Base-by-base conservation (phyloP, 1,140 invertebrate species). In the Octopus bimaculoides region DNA sequence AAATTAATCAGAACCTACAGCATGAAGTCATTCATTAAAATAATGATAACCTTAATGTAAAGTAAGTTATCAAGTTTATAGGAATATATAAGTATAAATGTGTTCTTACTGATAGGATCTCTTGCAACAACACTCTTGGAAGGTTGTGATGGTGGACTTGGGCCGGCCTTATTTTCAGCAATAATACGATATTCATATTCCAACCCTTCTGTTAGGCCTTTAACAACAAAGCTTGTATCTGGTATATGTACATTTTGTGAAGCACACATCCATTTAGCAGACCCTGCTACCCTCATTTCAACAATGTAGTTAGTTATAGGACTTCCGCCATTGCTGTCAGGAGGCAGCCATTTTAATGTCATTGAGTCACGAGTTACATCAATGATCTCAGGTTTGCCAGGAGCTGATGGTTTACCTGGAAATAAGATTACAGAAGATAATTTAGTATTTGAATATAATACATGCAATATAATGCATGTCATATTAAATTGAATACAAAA, bases 131-230 rank as follows among this genome's bases (percentile, higher is more conserved):
- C 96, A 14, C 95, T 94, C 90, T 82, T 73, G 54, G 86, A 84
- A 53, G 87, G 81, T 55, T 80, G 80, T 52, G 84, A 95, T 7
- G 97, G 97, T 89, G 98, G 96, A 81, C 97, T 95, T 79, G 94
- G 93, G 53, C 98, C 98, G 56, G 95, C 97, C 88, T 98, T 98
- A 90, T 99, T 99, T 0, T 99, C 95, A 52, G 98, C 98, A 89
- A 96, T 95, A 0, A 99, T 93, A 80, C 98, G 93, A 92, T 99
- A 99, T 90, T 98, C 96, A 88, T 99, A 99, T 89, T 98, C 96
- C 86, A 97, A 95, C 54, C 96, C 96, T 91, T 99, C 96, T 5
- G 93, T 94, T 7, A 99, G 90, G 83, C 95, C 94, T 61, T 78
- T 87, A 3, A 89, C 85, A n/a, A 81, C 85, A 76, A 85, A 88